Evolutionary conservation across 2,888 invertebrate species (phyloP).

Genomic region (Trichacis sp.): DNA sequence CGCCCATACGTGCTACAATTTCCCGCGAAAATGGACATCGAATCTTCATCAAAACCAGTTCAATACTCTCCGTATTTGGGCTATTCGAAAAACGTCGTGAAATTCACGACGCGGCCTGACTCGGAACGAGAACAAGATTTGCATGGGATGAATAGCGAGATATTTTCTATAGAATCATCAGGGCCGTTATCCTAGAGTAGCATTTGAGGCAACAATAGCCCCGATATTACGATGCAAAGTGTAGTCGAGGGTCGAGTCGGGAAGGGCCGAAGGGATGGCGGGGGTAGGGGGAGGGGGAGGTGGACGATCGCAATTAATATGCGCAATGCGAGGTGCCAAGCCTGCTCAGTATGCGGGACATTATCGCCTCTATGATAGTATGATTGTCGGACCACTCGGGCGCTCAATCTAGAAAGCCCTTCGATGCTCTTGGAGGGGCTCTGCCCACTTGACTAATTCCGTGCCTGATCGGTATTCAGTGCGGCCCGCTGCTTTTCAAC

Average conservation of each 20-base stretch:
- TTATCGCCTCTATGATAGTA: slow-evolving; percentile 57
- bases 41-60: too few relatives aligned
- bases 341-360: slow-evolving; percentile 60
- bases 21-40: too few relatives aligned
- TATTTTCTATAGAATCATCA: slow-evolving; percentile 26
- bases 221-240: slow-evolving; percentile 53
- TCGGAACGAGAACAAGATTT: background rate
- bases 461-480: slow-evolving; percentile 56
- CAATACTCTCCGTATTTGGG: too few relatives aligned
- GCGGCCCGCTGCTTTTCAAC: slow-evolving; percentile 54
- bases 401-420: slow-evolving; percentile 47
- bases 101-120: too few relatives aligned
- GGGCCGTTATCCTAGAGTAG: slow-evolving; percentile 36
- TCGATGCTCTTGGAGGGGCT: slow-evolving; percentile 29
- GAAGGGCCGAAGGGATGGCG: slow-evolving; percentile 15
- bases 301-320: slow-evolving; percentile 57
- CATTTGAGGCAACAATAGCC: slow-evolving; percentile 26
- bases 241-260: slow-evolving; percentile 33
- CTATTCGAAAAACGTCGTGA: too few relatives aligned
- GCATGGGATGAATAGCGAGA: background rate
- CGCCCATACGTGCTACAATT: too few relatives aligned
- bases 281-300: slow-evolving; percentile 26
- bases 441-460: slow-evolving; percentile 51
- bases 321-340: slow-evolving; percentile 47
- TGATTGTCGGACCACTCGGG: slow-evolving; percentile 57